Percentiles rank a stretch among this genome's conserved stretches.
phyloP scores from a whole-genome alignment of 2,888 invertebrate species.

The Xiphydria camelus region DNA sequence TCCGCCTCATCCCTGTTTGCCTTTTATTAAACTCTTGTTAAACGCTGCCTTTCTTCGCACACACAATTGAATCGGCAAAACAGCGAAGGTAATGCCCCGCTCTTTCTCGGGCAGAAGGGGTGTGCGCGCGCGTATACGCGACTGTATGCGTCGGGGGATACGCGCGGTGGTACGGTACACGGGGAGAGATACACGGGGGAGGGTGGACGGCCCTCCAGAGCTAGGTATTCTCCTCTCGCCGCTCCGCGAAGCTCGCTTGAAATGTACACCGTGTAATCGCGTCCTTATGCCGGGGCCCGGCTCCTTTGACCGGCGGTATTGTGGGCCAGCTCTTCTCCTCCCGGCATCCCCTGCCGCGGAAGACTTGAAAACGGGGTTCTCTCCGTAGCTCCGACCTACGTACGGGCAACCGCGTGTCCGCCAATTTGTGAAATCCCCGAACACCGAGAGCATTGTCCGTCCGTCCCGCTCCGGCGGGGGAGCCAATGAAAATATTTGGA shows the following conservation, averaged over 20 bases:
- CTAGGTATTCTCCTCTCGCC: no score
- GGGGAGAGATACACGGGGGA: no score
- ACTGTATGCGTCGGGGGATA: neutral
- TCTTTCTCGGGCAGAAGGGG: no score
- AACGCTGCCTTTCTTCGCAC: conserved; percentile 53
- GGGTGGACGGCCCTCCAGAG: no score
- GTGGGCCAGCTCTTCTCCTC: no score
- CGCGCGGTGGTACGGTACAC: neutral
- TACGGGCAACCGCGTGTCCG: no score
- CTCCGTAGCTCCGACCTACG: neutral
- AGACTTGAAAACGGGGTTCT: conserved; percentile 1
- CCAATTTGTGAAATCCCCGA: conserved; percentile 5
- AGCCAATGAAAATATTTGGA: conserved; percentile 48
- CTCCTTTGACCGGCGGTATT: conserved; percentile 16
- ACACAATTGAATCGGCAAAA: conserved; percentile 58
- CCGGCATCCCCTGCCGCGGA: no score
- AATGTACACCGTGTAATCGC: conserved; percentile 55
- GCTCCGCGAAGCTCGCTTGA: conserved; percentile 25
- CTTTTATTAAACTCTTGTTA: conserved; percentile 59
- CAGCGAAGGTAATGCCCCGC: conserved; percentile 51
- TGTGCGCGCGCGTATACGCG: neutral
- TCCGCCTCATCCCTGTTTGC: conserved; percentile 44
- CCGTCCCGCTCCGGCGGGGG: neutral
- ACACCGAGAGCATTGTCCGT: neutral
- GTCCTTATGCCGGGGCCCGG: conserved; percentile 44